phyloP scores from a whole-genome alignment of 30 jellyfish, hydroid and myxozoan species.

The Aurelia sp. region DNA sequence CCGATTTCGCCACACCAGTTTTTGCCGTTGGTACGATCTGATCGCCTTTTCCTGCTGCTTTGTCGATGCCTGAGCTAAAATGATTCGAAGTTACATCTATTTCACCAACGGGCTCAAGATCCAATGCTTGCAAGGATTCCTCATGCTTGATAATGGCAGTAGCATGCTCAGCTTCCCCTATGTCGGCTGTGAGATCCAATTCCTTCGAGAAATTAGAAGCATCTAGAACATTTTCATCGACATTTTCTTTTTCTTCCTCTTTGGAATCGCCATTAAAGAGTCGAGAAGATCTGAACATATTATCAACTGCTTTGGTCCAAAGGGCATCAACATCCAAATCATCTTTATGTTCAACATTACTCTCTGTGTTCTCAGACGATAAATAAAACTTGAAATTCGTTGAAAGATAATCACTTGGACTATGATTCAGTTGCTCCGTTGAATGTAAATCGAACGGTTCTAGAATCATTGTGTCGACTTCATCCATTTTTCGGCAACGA shows the following conservation, averaged over 20 bases:
- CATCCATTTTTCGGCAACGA: slow-evolving; percentile 31
- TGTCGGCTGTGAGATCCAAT: background rate
- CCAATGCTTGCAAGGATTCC: slow-evolving; percentile 33
- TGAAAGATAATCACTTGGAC: slow-evolving; percentile 68
- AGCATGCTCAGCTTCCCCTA: slow-evolving; percentile 6
- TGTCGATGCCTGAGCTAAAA: background rate
- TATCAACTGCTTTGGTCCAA: slow-evolving; percentile 74
- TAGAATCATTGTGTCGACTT: slow-evolving; percentile 43
- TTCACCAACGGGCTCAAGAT: background rate
- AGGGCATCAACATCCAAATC: slow-evolving; percentile 52
- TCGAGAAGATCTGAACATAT: slow-evolving; percentile 67
- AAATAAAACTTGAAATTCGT: slow-evolving; percentile 51
- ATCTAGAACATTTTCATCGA: slow-evolving; percentile 53
- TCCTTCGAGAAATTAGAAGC: background rate
- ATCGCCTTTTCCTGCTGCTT: slow-evolving; percentile 16
- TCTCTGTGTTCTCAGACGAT: slow-evolving; percentile 4
- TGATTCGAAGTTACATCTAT: background rate
- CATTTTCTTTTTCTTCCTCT: slow-evolving; percentile 67
- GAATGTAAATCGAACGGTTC: slow-evolving; percentile 64
- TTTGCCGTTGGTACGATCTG: slow-evolving; percentile 52
- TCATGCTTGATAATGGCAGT: slow-evolving; percentile 17
- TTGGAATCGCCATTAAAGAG: slow-evolving; percentile 49
- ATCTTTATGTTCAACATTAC: slow-evolving; percentile 10
- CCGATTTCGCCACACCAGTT: background rate
- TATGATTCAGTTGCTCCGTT: slow-evolving; percentile 50